Evolutionary conservation across 2,797 vertebrate species (phyloP), one percentile per base, ranked within the genome.

Genomic region (Gallirallus australis): DNA sequence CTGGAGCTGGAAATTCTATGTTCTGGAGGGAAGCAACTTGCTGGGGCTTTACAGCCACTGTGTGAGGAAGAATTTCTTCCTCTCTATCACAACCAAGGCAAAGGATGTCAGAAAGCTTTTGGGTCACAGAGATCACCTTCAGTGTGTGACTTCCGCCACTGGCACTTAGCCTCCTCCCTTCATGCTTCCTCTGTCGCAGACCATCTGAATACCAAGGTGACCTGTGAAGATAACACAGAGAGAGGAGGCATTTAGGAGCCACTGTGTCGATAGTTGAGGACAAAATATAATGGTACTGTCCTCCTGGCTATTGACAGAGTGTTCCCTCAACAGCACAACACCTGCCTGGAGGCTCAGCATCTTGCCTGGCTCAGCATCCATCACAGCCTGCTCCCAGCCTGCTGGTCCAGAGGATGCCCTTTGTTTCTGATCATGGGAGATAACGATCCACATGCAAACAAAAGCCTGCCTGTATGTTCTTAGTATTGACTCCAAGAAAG

Each of bases 181-280:
- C 96, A 94, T 92, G 96, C 95, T 92, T 97, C 96, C 94, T 95
- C 91, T 85, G 95, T 65, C 92, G 96, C 90, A 94, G 96, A 94
- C 78, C 96, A 96, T 90, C 96, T 96, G 75, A 95, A 94, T 96
- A 96, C 50, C 95, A 96, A 96, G 94, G 96, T 93, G 95, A 97
- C 96, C 96, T 97, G 96, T 97, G 96, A 97, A 97, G 96, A 97
- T 96, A 97, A 97, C 91, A 97, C 95, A 97, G 94, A 97, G 96
- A 97, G 92, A 97, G 96, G 96, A 96, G 83, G 96, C 91, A 85
- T 97, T 97, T 97, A 97, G 96, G 96, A 97, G 96, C 90, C 95
- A 97, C 96, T 96, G 95, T 96, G 96, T 95, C 96, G n/a, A 97
- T 97, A 97, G 96, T 30, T 96, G 96, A 96, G 96, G 96, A 96